Evolutionary conservation across 2,797 vertebrate species (phyloP), one percentile per base, ranked within the genome.

Genomic region (Stomatorhinus walkeri): DNA sequence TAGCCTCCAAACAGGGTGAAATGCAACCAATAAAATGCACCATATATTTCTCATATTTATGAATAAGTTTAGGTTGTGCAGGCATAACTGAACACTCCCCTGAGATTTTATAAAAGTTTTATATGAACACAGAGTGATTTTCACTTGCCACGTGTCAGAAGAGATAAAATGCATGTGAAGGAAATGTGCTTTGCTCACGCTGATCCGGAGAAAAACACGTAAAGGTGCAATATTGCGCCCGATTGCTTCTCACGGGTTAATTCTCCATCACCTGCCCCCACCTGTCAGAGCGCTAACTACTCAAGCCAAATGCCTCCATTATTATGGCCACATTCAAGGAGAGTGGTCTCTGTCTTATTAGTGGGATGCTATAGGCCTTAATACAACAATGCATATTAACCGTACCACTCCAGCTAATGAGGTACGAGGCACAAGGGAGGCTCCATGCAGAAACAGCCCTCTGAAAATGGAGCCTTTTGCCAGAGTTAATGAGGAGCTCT

Each of bases 301-400:
- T 84, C 43, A 22, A 84, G 48, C 43, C 43, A 48, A 28, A 84
- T 16, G 81, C n/a, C 22, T 84, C 48, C 48, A 49, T 51, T 48
- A 84, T 84, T 84, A 48, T 6, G 7, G 81, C 19, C n/a, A 84
- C 22, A 84, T 84, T 84, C 81, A 28, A 24, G 81, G 43, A 84
- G 43, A 51, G 46, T 24, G 81, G 81, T 84, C 43, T 24, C 19
- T 22, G n/a, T n/a, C 48, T 84, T 84, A 84, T 48, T 84, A 84
- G 81, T 2, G 19, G 40, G 76, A 43, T 43, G 32, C 76, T 46
- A 81, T 49, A 51, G 79, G 22, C 48, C 81, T 84, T 84, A 84
- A 84, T 84, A 84, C 43, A 84, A 51, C 81, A 51, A 14, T 84
- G 81, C 81, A 84, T 84, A 84, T 84, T 84, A 84, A 84, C 19